Conservation (phyloP, 2,888 invertebrate species). For the Yponomeuta malinellus region DNA sequence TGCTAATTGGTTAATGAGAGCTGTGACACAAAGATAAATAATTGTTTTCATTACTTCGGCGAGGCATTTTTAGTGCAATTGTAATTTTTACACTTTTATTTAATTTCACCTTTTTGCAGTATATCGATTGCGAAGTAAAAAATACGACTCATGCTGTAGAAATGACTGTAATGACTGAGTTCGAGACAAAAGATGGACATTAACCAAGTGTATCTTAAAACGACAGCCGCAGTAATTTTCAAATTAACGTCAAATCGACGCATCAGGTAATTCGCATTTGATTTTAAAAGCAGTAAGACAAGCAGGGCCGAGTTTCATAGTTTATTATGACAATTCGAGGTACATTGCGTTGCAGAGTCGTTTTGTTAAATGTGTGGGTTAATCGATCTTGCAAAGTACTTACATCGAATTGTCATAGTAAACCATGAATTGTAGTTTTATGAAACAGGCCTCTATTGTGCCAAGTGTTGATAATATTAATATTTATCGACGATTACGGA, state of each 20-base stretch:
- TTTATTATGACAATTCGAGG: too few relatives aligned
- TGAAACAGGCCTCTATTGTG: background rate
- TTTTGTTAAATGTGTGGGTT: too few relatives aligned
- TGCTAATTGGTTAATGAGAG: slow-evolving; percentile 11
- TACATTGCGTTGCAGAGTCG: too few relatives aligned
- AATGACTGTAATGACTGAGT: too few relatives aligned
- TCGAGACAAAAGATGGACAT: too few relatives aligned
- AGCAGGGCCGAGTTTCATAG: background rate
- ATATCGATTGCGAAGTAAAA: background rate
- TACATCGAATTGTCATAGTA: too few relatives aligned
- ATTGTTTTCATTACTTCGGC: slow-evolving; percentile 4
- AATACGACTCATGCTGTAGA: background rate
- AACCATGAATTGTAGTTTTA: too few relatives aligned
- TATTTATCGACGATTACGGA: slow-evolving; percentile 7
- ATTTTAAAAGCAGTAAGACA: background rate
- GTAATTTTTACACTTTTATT: background rate
- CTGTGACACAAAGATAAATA: slow-evolving; percentile 3
- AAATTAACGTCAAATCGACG: background rate
- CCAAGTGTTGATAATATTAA: background rate
- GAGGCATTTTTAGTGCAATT: background rate
- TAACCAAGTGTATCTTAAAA: too few relatives aligned
- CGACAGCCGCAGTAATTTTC: too few relatives aligned
- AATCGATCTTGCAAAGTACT: too few relatives aligned
- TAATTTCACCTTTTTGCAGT: background rate
- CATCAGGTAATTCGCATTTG: background rate